phyloP scores from a whole-genome alignment of 2,888 invertebrate species.

The Apotomis capreana region DNA sequence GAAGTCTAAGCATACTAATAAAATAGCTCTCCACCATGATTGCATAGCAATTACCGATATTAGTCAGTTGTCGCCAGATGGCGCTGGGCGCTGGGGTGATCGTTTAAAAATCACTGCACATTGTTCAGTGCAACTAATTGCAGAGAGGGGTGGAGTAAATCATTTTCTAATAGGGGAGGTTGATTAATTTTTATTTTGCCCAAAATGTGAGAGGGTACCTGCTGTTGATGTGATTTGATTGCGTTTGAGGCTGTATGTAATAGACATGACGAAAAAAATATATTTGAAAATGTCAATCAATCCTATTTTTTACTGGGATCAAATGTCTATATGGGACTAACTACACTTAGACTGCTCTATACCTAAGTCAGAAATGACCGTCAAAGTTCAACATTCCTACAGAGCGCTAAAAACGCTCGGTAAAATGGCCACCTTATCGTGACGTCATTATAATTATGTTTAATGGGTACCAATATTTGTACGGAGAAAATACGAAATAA shows the following conservation, averaged over 20 bases:
- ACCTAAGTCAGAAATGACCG: too few relatives aligned
- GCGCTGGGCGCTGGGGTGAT: conserved; percentile 70
- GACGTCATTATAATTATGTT: too few relatives aligned
- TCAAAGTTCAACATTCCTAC: too few relatives aligned
- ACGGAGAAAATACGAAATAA: too few relatives aligned
- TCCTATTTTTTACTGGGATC: too few relatives aligned
- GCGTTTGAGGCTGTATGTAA: conserved; percentile 6
- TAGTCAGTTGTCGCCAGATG: conserved; percentile 75
- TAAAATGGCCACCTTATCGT: too few relatives aligned
- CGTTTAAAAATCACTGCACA: conserved; percentile 83
- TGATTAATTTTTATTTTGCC: conserved; percentile 46
- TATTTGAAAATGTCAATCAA: too few relatives aligned
- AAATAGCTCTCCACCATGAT: conserved; percentile 49
- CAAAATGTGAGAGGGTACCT: conserved; percentile 39
- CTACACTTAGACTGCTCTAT: too few relatives aligned
- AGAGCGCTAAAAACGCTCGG: too few relatives aligned
- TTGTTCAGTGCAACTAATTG: conserved; percentile 83
- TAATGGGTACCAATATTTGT: too few relatives aligned
- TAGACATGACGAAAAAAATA: too few relatives aligned
- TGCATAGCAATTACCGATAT: conserved; percentile 76
- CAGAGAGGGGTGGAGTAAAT: conserved; percentile 79
- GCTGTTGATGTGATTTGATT: conserved; percentile 37
- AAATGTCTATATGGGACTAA: too few relatives aligned
- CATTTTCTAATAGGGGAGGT: conserved; percentile 74
- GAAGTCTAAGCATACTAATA: conserved; percentile 30